Base-by-base conservation (phyloP, 2,113 vertebrate species). In the Sphyrna mokarran region DNA sequence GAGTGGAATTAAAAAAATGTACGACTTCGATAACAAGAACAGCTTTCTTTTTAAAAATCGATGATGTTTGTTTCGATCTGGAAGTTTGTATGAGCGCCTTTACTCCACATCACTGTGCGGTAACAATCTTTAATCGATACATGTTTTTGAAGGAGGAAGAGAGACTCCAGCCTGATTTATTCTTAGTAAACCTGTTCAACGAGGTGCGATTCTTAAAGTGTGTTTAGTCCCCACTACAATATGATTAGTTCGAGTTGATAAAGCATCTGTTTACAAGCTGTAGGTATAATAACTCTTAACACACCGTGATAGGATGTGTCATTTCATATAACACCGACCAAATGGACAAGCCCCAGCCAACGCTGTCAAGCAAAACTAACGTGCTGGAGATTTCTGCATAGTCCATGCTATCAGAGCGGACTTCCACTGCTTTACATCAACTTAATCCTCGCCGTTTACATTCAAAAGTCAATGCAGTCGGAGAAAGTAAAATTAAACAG, bases 231-330 rank as follows among this genome's bases (percentile, higher is more conserved):
- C 68, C 54, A 22, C 37, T 70, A 95, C 94, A 99, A 98, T 97
- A 96, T 96, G 97, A 98, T 98, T 99, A 98, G 98, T 98, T 99
- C 98, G 98, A 98, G 97, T 97, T 98, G 97, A 97, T 97, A 95
- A 95, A 95, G 94, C 94, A 97, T 97, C 97, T 96, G 96, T 97
- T 97, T 97, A 96, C 97, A 96, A 97, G 97, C 97, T 97, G 97
- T 96, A 96, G 96, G 97, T 98, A 96, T 97, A 98, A 98, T 98
- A 96, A 97, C 97, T 96, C 98, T 97, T 98, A 98, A 98, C 98
- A 97, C 97, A 97, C 97, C 97, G 72, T 98, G 98, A 98, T 98
- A 98, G 97, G 96, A 97, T 97, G 96, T 97, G 97, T 98, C 98
- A 97, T 98, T 97, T 98, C 98, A 97, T 97, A 96, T 97, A 97